phyloP scores from a whole-genome alignment of 2,113 vertebrate species.

The Calidris pygmaea region DNA sequence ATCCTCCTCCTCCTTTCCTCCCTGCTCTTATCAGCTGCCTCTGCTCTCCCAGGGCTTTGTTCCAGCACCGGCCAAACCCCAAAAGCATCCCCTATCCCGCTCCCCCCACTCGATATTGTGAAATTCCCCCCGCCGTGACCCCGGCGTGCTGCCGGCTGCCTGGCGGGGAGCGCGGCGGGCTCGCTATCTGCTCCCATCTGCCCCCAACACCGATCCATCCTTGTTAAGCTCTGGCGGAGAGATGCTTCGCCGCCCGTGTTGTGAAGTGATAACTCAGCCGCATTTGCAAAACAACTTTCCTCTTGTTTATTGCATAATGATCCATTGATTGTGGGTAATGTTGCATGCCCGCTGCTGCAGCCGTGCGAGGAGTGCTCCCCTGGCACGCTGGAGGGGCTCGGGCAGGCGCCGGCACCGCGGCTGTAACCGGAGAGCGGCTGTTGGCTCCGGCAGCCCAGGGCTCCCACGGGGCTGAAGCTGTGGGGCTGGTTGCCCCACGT shows the following conservation, averaged over 20 bases:
- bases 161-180: neutral
- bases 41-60: neutral
- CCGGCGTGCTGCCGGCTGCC: neutral
- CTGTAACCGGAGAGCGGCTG: neutral
- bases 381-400: neutral
- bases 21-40: neutral
- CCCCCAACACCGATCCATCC: neutral
- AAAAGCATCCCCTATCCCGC: rapidly evolving
- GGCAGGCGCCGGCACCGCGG: neutral
- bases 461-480: rapidly evolving
- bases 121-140: neutral
- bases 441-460: neutral
- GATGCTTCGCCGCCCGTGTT: neutral
- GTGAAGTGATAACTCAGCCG: slow-evolving; percentile 41
- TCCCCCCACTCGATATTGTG: neutral
- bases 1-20: too few relatives aligned
- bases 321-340: slow-evolving; percentile 67
- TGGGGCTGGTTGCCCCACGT: neutral
- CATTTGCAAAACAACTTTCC: slow-evolving; percentile 62
- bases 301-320: slow-evolving; percentile 66
- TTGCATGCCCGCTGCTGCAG: slow-evolving; percentile 49
- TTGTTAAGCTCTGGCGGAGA: neutral
- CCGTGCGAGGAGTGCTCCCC: neutral
- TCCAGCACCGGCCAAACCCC: neutral
- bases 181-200: neutral